Evolutionary conservation across 2,888 invertebrate species (phyloP).

Genomic region (Sericinus montela): DNA sequence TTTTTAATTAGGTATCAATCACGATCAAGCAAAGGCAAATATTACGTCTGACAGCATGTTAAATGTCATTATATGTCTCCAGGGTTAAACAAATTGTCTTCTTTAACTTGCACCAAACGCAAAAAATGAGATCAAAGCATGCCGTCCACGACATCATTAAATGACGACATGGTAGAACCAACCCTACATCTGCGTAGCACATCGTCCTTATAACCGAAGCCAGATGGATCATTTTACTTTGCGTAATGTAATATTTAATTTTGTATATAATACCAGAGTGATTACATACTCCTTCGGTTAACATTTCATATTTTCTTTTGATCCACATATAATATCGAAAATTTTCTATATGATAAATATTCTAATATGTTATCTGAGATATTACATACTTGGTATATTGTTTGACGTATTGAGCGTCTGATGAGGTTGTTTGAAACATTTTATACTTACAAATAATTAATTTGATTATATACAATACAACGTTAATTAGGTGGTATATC

Average conservation of each 20-base stretch:
- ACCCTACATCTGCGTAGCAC: slow-evolving; percentile 25
- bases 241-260: slow-evolving; percentile 5
- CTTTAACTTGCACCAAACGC: slow-evolving; percentile 33
- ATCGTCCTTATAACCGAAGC: slow-evolving; percentile 18
- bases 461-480: too few relatives aligned
- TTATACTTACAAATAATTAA: too few relatives aligned
- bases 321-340: slow-evolving; percentile 28
- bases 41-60: background rate
- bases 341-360: slow-evolving; percentile 20
- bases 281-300: slow-evolving; percentile 44
- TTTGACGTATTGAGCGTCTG: too few relatives aligned
- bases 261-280: slow-evolving; percentile 34
- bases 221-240: slow-evolving; percentile 24
- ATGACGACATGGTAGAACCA: slow-evolving; percentile 49
- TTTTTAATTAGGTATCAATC: too few relatives aligned
- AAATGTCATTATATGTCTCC: too few relatives aligned
- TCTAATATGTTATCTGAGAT: slow-evolving; percentile 24
- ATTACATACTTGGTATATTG: too few relatives aligned
- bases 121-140: slow-evolving; percentile 56
- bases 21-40: too few relatives aligned
- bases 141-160: slow-evolving; percentile 63
- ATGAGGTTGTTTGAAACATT: too few relatives aligned
- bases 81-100: background rate
- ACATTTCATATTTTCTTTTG: slow-evolving; percentile 32
- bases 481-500: too few relatives aligned